phyloP scores from a whole-genome alignment of 1,140 invertebrate genomes.

The Tigriopus japonicus region DNA sequence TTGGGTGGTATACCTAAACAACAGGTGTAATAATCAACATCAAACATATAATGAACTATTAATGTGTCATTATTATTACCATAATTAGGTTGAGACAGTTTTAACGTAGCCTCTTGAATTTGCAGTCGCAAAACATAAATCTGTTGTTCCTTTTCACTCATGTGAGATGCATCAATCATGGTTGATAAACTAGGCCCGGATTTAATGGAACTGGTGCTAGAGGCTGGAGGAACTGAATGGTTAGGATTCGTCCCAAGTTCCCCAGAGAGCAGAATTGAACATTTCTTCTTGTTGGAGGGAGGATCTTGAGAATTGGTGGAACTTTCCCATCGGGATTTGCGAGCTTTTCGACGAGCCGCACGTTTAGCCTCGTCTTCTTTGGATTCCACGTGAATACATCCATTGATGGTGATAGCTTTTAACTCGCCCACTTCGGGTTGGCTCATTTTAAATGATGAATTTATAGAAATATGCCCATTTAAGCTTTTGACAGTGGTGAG shows the following conservation, averaged over 20 bases:
- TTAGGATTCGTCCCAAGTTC: neutral
- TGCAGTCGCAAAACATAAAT: slow-evolving; percentile 8
- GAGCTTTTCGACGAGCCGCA: neutral
- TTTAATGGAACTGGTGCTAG: no score
- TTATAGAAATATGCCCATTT: no score
- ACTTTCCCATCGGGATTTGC: neutral
- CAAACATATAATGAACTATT: no score
- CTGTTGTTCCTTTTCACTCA: neutral
- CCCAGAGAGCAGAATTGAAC: neutral
- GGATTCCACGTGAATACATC: neutral
- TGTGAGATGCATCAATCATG: neutral
- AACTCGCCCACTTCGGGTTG: neutral
- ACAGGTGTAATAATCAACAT: no score
- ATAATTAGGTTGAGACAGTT: neutral
- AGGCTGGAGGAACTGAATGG: neutral
- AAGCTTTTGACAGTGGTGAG: no score
- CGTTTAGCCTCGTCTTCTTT: neutral
- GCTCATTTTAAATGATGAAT: no score
- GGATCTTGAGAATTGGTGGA: neutral
- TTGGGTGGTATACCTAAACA: neutral
- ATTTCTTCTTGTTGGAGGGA: neutral
- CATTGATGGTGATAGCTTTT: neutral
- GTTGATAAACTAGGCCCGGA: neutral
- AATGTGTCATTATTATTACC: neutral
- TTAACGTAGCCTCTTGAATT: neutral